Percentiles rank a stretch among this genome's conserved stretches.
Conservation (phyloP, 2,888 invertebrate genomes). For the Aphidius colemani region DNA sequence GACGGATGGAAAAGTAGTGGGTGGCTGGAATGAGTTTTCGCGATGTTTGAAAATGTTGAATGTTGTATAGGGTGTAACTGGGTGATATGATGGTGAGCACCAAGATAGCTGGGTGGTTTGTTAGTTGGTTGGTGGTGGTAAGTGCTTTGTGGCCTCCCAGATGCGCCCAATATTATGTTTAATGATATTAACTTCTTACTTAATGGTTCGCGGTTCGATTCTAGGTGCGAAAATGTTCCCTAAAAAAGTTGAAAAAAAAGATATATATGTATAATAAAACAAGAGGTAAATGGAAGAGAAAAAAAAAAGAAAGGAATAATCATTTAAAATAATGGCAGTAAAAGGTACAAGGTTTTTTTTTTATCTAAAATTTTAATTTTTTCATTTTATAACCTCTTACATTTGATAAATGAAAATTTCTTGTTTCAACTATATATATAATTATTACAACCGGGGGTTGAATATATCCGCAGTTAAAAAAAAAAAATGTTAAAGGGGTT, state of each 20-base stretch:
- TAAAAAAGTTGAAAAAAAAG: too few relatives aligned
- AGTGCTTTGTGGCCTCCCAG: conserved; percentile 60
- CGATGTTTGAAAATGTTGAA: conserved; percentile 34
- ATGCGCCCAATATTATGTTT: conserved; percentile 61
- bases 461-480: neutral
- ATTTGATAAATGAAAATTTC: conserved; percentile 18
- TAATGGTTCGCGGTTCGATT: conserved; percentile 61
- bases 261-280: too few relatives aligned
- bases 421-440: conserved; percentile 11
- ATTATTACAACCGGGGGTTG: conserved; percentile 19
- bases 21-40: conserved; percentile 35
- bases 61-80: too few relatives aligned
- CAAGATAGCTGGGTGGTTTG: neutral
- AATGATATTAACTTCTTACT: conserved; percentile 61
- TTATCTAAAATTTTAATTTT: conserved; percentile 1
- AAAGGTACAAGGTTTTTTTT: conserved; percentile 20
- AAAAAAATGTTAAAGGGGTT: conserved; percentile 20
- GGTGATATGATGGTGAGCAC: too few relatives aligned
- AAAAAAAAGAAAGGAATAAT: conserved; percentile 1
- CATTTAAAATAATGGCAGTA: conserved; percentile 21
- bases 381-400: conserved; percentile 18
- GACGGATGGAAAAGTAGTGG: conserved; percentile 31
- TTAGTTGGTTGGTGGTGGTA: conserved; percentile 43
- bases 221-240: conserved; percentile 51
- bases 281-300: neutral